These are phyloP conservation scores for Laupala kohalensis DNA, from an alignment of 1,140 invertebrate genomes.

Conservation along the genomic window DNA sequence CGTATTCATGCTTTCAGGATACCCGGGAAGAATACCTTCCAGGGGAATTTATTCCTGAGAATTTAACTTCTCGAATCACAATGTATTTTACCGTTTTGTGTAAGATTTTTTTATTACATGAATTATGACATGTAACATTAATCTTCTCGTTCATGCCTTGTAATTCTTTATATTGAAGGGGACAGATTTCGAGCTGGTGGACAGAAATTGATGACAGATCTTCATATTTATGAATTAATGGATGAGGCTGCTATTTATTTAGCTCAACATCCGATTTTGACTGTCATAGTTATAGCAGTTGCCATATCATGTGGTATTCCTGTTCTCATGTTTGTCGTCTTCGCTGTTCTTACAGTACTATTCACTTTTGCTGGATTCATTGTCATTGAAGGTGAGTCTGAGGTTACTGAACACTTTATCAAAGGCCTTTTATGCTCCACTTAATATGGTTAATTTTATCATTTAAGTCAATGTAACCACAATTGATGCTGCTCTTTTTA, in stretches of 20 bases:
- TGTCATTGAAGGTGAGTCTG: constrained; percentile 12
- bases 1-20: too few relatives aligned
- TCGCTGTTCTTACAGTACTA: constrained; percentile 8
- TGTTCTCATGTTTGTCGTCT: constrained; percentile 12
- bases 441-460: not conserved
- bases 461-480: not conserved
- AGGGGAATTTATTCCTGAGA: too few relatives aligned
- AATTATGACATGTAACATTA: too few relatives aligned
- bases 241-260: constrained; percentile 7
- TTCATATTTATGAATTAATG: not conserved
- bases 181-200: not conserved
- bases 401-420: not conserved
- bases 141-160: too few relatives aligned
- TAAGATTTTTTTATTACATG: too few relatives aligned
- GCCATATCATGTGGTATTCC: constrained; percentile 12
- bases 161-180: constrained; percentile 1
- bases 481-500: not conserved
- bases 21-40: too few relatives aligned
- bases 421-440: not conserved
- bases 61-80: too few relatives aligned
- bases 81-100: too few relatives aligned
- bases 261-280: constrained; percentile 11
- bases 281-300: constrained; percentile 2
- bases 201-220: not conserved
- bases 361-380: constrained; percentile 13